A percentile compares a stretch with the other conserved stretches of the same genome.
These are phyloP conservation scores for Pogona vitticeps DNA, from an alignment of 2,113 vertebrate genomes.

Conservation along the genomic window DNA sequence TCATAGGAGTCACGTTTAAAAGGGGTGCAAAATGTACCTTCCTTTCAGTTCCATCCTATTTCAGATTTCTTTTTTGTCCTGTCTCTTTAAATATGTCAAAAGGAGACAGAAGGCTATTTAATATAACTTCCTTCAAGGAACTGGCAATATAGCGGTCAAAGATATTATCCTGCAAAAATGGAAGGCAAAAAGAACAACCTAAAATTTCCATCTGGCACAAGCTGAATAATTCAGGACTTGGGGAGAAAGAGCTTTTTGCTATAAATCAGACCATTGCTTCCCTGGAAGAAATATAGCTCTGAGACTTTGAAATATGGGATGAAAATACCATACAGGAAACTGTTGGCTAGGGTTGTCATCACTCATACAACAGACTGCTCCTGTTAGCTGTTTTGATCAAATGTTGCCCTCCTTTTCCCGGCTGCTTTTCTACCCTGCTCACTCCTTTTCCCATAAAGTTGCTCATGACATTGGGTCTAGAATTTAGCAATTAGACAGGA, in stretches of 20 bases:
- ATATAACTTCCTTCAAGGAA: not conserved
- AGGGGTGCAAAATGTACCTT: not conserved
- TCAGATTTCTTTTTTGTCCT: not conserved
- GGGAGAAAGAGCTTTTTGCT: slow-evolving; percentile 6
- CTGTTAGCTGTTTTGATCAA: not conserved
- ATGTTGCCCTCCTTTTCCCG: not conserved
- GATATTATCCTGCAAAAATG: not conserved
- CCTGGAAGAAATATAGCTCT: not conserved
- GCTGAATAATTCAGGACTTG: not conserved
- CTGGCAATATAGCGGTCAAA: not conserved
- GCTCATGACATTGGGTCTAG: not conserved
- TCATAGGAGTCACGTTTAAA: not conserved
- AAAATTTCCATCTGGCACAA: not conserved
- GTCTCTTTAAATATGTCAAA: not conserved
- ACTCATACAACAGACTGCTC: not conserved
- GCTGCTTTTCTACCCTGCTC: not conserved
- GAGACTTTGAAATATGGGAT: slow-evolving; percentile 9
- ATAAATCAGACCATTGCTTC: not conserved
- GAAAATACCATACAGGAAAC: not conserved
- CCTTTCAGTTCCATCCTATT: not conserved
- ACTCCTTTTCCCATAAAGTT: not conserved
- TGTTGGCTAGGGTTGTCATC: not conserved
- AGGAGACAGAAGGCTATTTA: slow-evolving; percentile 3
- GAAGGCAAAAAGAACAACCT: not conserved
- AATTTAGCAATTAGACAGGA: not conserved